Evolutionary conservation across 1,140 invertebrate genomes (phyloP), one percentile per base, ranked within the genome.

Genomic region (Lordiphosa clarofinis): DNA sequence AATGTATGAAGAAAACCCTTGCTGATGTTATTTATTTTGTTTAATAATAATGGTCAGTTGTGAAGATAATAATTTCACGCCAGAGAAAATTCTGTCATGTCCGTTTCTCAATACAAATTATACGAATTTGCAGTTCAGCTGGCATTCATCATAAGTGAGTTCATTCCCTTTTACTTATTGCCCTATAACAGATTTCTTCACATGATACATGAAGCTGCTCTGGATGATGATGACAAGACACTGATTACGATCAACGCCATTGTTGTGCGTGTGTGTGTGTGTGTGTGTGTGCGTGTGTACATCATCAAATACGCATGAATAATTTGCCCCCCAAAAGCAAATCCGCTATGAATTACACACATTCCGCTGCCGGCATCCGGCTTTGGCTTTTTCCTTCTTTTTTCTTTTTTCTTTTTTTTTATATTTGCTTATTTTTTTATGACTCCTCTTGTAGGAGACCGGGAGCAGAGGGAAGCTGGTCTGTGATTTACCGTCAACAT

Each of bases 401-500:
- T 60, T 62, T 47, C 28, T 31, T 62, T 39, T 47, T 39, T 52
- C n/a, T n/a, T n/a, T n/a, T n/a, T n/a, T 44, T 7, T 39, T 12
- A 46, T 46, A 46, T 46, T 46, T 46, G 43, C 24, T 24, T 39
- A 19, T 49, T 57, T 76, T 66, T 68, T 72, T 76, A 76, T 54
- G 71, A 59, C 73, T 66, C 42, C 44, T 15, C 57, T 44, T 31
- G 50, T 33, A 28, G 28, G 24, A 43, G 37, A 21, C 44, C 42
- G 44, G 35, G 40, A 33, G 33, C 42, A 36, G 31, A 37, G 21
- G 11, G 37, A 47, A 11, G 13, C 24, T 9, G 42, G 39, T 50
- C 40, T 73, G 48, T 78, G 64, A 69, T 78, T 72, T 69, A 79
- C 52, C 53, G 56, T 57, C 67, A 78, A 73, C 63, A 79, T 73